These are phyloP conservation scores for Xyrauchen texanus DNA, from an alignment of 2,113 vertebrate genomes.

Conservation along the genomic window DNA sequence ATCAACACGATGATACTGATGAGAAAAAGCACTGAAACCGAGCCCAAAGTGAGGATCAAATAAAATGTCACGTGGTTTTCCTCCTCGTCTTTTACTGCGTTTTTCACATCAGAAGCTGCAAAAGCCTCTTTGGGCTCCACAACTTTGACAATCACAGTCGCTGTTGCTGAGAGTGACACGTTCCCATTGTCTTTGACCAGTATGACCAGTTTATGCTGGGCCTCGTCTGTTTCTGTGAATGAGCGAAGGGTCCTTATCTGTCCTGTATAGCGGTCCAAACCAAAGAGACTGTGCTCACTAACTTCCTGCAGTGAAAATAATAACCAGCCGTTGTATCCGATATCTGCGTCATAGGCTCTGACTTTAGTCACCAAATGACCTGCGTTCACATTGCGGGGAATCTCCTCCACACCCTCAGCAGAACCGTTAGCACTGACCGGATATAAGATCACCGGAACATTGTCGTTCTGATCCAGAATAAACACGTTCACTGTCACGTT, in stretches of 20 bases:
- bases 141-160: too few relatives aligned
- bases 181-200: slow-evolving; percentile 63
- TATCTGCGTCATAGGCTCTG: slow-evolving; percentile 61
- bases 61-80: too few relatives aligned
- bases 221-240: slow-evolving; percentile 56
- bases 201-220: slow-evolving; percentile 57
- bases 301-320: slow-evolving; percentile 52
- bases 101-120: too few relatives aligned
- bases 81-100: too few relatives aligned
- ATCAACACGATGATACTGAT: too few relatives aligned
- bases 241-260: not conserved
- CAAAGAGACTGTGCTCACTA: slow-evolving; percentile 57
- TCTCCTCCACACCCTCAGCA: slow-evolving; percentile 53
- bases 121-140: too few relatives aligned
- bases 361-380: slow-evolving; percentile 62
- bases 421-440: slow-evolving; percentile 58
- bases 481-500: slow-evolving; percentile 59
- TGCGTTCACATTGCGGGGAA: slow-evolving; percentile 55
- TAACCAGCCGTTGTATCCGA: slow-evolving; percentile 61
- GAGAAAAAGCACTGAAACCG: too few relatives aligned
- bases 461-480: slow-evolving; percentile 65
- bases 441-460: slow-evolving; percentile 57
- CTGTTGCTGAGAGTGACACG: slow-evolving; percentile 56
- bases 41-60: too few relatives aligned
- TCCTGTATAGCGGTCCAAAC: slow-evolving; percentile 57